These are phyloP conservation scores for Criorhina ranunculi DNA, from an alignment of 2,888 invertebrate genomes.

Conservation along the genomic window DNA sequence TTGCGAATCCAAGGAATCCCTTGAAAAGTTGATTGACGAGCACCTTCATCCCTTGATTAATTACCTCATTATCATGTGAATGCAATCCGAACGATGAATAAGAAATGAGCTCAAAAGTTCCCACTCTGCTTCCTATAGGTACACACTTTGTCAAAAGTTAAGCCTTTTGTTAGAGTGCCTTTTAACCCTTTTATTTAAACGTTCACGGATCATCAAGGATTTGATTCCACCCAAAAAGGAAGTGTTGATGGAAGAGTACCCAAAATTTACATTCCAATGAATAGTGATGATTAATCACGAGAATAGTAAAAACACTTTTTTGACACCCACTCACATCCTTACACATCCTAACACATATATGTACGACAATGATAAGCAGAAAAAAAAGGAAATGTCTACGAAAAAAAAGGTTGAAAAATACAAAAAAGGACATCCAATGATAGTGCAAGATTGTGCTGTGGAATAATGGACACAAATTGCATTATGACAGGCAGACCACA, in stretches of 20 bases:
- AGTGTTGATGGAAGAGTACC: slow-evolving; percentile 20
- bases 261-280: slow-evolving; percentile 60
- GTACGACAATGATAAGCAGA: slow-evolving; percentile 43
- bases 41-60: slow-evolving; percentile 67
- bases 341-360: too few species aligned
- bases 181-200: slow-evolving; percentile 48
- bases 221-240: slow-evolving; percentile 4
- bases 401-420: slow-evolving; percentile 29
- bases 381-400: slow-evolving; percentile 17
- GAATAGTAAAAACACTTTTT: slow-evolving; percentile 43
- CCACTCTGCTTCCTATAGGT: slow-evolving; percentile 1
- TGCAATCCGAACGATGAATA: slow-evolving; percentile 56
- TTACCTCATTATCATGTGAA: slow-evolving; percentile 73
- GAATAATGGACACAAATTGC: slow-evolving; percentile 74
- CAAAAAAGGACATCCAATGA: slow-evolving; percentile 54
- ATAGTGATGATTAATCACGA: slow-evolving; percentile 60
- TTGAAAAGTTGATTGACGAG: slow-evolving; percentile 54
- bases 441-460: slow-evolving; percentile 41
- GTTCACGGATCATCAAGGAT: slow-evolving; percentile 49
- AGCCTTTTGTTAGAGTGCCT: slow-evolving; percentile 59
- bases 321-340: slow-evolving; percentile 52
- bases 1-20: slow-evolving; percentile 29
- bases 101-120: slow-evolving; percentile 43
- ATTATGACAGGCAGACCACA: slow-evolving; percentile 73
- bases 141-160: slow-evolving; percentile 48